These are phyloP conservation scores for Astreopora myriophthalma DNA, from an alignment of 64 coral and sea anemone genomes.

Conservation along the genomic window DNA sequence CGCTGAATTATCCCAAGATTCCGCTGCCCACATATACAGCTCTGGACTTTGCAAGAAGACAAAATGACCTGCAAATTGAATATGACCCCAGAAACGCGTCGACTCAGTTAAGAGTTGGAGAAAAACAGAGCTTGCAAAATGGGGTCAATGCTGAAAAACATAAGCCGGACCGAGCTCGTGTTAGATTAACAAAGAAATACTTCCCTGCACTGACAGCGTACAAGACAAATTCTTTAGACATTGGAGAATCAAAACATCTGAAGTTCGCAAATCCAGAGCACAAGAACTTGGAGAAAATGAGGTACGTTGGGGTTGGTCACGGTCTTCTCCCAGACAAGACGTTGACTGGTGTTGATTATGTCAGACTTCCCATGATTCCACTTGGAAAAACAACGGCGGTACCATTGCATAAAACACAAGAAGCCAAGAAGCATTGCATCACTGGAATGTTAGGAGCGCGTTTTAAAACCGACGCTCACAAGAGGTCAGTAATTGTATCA, in stretches of 20 bases:
- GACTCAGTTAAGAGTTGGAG: background rate
- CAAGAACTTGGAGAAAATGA: background rate
- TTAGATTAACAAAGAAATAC: background rate
- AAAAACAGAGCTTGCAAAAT: background rate
- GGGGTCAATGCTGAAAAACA: background rate
- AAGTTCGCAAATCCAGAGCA: background rate
- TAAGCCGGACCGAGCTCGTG: background rate
- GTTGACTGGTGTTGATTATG: background rate
- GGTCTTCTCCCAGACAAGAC: background rate
- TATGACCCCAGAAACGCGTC: background rate
- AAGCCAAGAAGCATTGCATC: background rate
- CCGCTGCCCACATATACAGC: background rate
- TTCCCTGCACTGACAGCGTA: background rate
- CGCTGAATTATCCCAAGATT: slow-evolving; percentile 1
- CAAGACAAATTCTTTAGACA: background rate
- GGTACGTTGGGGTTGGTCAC: background rate
- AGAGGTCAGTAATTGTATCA: background rate
- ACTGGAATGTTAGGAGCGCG: slow-evolving; percentile 39
- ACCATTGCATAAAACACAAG: background rate
- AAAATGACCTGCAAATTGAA: background rate
- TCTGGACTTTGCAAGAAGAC: background rate
- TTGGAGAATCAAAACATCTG: background rate
- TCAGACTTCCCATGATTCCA: slow-evolving; percentile 21
- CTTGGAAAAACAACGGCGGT: background rate
- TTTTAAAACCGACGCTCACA: slow-evolving; percentile 47